Evolutionary conservation across 2,797 vertebrate species (phyloP).

Genomic region (Oceanodroma leucorhoa): DNA sequence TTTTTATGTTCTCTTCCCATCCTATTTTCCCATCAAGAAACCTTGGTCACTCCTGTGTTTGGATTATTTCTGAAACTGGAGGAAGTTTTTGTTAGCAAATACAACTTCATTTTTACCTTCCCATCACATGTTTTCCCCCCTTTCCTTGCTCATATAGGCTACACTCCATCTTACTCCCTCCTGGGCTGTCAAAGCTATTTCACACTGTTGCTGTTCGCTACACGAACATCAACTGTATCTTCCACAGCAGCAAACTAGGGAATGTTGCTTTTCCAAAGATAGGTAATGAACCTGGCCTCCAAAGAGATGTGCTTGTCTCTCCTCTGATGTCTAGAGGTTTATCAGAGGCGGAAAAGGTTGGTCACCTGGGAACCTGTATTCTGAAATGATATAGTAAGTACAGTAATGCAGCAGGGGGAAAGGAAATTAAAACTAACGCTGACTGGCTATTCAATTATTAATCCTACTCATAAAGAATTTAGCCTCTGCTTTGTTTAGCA

Average conservation of each 20-base stretch:
- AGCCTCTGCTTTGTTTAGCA: conserved; percentile 2
- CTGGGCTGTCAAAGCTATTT: background rate
- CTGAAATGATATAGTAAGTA: background rate
- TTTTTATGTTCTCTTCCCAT: background rate
- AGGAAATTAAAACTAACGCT: background rate
- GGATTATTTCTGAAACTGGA: background rate
- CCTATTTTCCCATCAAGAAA: background rate
- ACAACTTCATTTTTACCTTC: background rate
- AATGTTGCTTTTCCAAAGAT: background rate
- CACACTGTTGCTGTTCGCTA: background rate
- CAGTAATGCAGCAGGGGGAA: background rate
- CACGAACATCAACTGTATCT: background rate
- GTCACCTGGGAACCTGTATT: background rate
- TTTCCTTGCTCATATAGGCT: background rate
- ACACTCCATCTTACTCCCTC: background rate
- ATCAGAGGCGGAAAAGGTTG: background rate
- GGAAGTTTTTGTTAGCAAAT: background rate
- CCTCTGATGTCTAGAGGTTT: background rate
- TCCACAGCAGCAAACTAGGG: background rate
- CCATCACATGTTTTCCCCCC: background rate
- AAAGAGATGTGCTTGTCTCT: background rate
- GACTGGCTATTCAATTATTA: conserved; percentile 34
- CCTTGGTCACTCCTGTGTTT: background rate
- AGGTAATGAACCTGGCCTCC: background rate
- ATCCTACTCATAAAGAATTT: conserved; percentile 30